A percentile compares a stretch with the other conserved stretches of the same genome.
These are phyloP conservation scores for Hesperophylax magnus DNA, from an alignment of 1,140 invertebrate species.

Conservation along the genomic window DNA sequence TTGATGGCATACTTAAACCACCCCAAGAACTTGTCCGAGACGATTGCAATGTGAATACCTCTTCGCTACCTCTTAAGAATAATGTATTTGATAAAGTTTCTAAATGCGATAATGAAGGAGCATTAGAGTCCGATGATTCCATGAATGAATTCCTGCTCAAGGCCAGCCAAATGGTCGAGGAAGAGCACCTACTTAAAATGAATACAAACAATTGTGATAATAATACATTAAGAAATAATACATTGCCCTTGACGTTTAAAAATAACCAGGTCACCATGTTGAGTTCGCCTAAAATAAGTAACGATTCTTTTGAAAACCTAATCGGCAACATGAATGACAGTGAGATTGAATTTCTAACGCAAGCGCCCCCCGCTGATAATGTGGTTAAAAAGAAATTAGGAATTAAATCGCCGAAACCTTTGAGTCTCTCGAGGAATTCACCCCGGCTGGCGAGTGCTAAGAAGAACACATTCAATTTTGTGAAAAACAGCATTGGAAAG, in stretches of 20 bases:
- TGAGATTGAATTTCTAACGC: constrained; percentile 65
- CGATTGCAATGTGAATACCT: not conserved
- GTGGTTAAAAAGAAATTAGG: constrained; percentile 52
- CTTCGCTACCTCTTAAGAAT: not conserved
- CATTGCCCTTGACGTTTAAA: not conserved
- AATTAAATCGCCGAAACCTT: not conserved
- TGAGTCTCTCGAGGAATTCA: too few relatives aligned
- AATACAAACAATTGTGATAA: constrained; percentile 55
- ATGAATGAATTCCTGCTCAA: constrained; percentile 68
- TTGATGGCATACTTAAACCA: not conserved
- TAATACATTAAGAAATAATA: constrained; percentile 7
- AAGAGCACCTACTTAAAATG: constrained; percentile 60
- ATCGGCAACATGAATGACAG: constrained; percentile 68
- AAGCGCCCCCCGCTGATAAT: constrained; percentile 59
- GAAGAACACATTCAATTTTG: not conserved
- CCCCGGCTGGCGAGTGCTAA: not conserved
- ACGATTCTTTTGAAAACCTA: constrained; percentile 70
- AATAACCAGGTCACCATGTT: constrained; percentile 25
- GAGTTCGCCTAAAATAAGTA: constrained; percentile 47
- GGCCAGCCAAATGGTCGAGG: constrained; percentile 67
- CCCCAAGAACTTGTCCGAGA: not conserved
- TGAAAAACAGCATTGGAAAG: not conserved
- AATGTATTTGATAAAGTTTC: constrained; percentile 32
- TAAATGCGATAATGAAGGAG: constrained; percentile 57
- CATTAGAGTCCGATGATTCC: constrained; percentile 68